phyloP scores from a whole-genome alignment of 2,888 invertebrate genomes.

The Tortrix viridana region DNA sequence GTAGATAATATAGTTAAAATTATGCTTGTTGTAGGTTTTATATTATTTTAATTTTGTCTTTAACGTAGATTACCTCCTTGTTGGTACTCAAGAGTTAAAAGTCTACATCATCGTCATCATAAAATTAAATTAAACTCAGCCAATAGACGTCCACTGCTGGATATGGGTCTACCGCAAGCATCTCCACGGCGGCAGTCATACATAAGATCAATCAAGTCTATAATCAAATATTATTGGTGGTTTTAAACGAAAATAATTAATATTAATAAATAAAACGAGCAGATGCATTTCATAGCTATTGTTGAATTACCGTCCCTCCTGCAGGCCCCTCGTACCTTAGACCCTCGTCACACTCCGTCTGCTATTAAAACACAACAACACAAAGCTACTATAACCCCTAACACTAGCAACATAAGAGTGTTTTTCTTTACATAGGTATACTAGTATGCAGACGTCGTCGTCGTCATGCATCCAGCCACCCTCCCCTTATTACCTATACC shows the following conservation, averaged over 20 bases:
- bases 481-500: slow-evolving; percentile 76
- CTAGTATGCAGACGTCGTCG: slow-evolving; percentile 53
- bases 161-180: too few species aligned
- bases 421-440: slow-evolving; percentile 45
- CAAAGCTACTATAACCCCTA: slow-evolving; percentile 50
- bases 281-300: slow-evolving; percentile 33
- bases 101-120: background rate
- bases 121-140: background rate
- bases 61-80: too few species aligned
- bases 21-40: too few species aligned
- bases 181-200: too few species aligned
- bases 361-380: slow-evolving; percentile 56
- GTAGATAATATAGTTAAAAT: too few species aligned
- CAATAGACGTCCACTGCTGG: too few species aligned
- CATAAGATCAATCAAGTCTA: too few species aligned
- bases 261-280: slow-evolving; percentile 17
- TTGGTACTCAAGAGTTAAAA: background rate
- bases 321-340: slow-evolving; percentile 67
- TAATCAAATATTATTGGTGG: background rate
- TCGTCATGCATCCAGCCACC: slow-evolving; percentile 75
- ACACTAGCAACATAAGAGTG: slow-evolving; percentile 54
- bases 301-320: slow-evolving; percentile 30
- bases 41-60: too few species aligned
- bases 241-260: background rate
- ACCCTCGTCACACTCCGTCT: slow-evolving; percentile 75